These are phyloP conservation scores for Clostera curtula DNA, from an alignment of 2,888 invertebrate species.

Conservation along the genomic window DNA sequence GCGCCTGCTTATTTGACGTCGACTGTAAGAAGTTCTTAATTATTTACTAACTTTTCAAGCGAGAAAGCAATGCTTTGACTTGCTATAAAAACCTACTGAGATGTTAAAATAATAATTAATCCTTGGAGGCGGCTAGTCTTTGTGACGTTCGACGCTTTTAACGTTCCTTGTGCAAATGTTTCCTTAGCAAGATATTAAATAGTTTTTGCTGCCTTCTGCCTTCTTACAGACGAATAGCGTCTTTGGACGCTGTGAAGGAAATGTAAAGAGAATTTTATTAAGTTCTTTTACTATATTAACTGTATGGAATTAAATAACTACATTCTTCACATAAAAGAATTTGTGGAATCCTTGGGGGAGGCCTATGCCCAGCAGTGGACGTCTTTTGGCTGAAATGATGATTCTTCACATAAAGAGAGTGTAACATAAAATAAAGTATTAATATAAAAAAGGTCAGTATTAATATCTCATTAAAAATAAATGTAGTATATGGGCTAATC, in stretches of 20 bases:
- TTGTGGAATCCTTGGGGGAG: no score
- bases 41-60: constrained; percentile 70
- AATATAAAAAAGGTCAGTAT: no score
- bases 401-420: no score
- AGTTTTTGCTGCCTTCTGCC: constrained; percentile 61
- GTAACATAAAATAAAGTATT: no score
- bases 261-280: no score
- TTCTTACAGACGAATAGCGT: constrained; percentile 43
- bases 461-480: no score
- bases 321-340: no score
- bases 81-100: constrained; percentile 65
- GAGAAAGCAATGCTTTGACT: constrained; percentile 69
- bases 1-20: constrained; percentile 46
- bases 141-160: constrained; percentile 53
- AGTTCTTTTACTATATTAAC: constrained; percentile 10
- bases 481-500: no score
- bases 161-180: constrained; percentile 51
- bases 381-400: no score
- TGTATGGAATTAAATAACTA: no score
- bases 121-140: constrained; percentile 50
- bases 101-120: constrained; percentile 75
- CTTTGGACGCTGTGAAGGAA: constrained; percentile 29
- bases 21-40: constrained; percentile 65
- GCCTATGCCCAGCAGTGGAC: no score
- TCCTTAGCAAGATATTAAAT: constrained; percentile 65